A percentile compares a stretch with the other conserved stretches of the same genome.
phyloP scores from a whole-genome alignment of 2,113 vertebrate species.

The Mormyrus lacerda region DNA sequence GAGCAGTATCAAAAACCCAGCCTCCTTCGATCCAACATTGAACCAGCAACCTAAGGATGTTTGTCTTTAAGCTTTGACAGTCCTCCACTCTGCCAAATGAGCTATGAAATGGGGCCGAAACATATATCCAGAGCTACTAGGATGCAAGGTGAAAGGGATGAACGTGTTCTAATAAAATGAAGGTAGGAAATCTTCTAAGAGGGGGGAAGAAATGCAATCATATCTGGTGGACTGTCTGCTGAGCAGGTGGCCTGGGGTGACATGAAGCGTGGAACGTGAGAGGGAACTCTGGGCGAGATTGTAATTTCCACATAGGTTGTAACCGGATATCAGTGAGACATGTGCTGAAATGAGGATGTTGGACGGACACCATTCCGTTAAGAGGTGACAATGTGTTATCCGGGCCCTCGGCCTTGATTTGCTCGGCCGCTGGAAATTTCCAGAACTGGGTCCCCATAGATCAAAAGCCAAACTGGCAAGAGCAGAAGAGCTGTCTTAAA shows the following conservation, averaged over 20 bases:
- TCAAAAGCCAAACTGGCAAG: not conserved
- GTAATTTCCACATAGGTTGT: not conserved
- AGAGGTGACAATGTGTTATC: not conserved
- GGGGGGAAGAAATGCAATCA: not conserved
- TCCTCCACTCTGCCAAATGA: not conserved
- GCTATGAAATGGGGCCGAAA: not conserved
- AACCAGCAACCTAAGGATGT: not conserved
- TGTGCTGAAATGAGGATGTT: not conserved
- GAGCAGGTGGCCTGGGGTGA: not conserved
- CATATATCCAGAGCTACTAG: not conserved
- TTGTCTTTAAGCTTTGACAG: not conserved
- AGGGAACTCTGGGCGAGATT: not conserved
- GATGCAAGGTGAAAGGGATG: not conserved
- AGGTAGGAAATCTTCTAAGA: not conserved
- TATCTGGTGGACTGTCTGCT: not conserved
- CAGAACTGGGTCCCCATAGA: not conserved
- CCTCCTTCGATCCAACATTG: not conserved
- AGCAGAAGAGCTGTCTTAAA: not conserved
- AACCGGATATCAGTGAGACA: not conserved
- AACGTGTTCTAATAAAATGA: not conserved
- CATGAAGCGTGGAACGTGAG: not conserved
- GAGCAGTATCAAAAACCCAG: not conserved
- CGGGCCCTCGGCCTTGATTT: not conserved
- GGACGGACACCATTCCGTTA: not conserved
- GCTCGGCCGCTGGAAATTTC: not conserved